Base-by-base conservation (phyloP, 2,888 invertebrate species). In the Alloscopus bannaensis region DNA sequence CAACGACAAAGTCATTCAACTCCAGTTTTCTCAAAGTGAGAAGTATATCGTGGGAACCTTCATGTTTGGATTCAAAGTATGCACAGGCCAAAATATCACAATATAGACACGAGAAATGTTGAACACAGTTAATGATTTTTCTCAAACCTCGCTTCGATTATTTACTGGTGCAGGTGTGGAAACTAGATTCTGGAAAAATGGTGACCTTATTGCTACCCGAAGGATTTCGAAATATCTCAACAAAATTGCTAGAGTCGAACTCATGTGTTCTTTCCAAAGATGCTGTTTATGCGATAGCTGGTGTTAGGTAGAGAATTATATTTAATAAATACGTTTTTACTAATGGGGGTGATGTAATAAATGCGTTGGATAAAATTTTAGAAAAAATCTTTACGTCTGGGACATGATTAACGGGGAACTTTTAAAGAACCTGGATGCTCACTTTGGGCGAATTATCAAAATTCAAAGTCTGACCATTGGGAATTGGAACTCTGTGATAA, bases 341-440 rank as follows among this genome's bases (percentile, higher is more conserved):
- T 36, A 36, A 36, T 36, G 8, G 13, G 8, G 36, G 13, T 36
- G 36, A 6, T 13, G 8, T 13, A 36, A 36, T 36, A 36, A 6
- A 36, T 36, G 36, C 13, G 8, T 36, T 36, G 13, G 13, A 36
- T 36, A 13, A 36, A 36, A 36, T 36, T 36, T 36, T 87, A 93
- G 96, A 85, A 98, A 98, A 88, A 97, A 94, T 88, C 90, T 99
- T 0, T 99, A 98, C 88, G 95, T 99, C 0, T 99, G 98, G 98
- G 94, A 93, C 87, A 90, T 97, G 47, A 91, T 93, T 86, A 93
- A 92, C 1, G 92, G 92, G 0, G 93, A 94, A 83, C 90, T 99
- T 81, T 93, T 97, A 29, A 98, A 98, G 89, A 92, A 96, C 1
- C 89, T 99, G 22, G 98, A 99, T 87, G 99, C 98, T 0, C 99